Conservation (phyloP, 1,140 invertebrate genomes). For the Eupeodes corollae region DNA sequence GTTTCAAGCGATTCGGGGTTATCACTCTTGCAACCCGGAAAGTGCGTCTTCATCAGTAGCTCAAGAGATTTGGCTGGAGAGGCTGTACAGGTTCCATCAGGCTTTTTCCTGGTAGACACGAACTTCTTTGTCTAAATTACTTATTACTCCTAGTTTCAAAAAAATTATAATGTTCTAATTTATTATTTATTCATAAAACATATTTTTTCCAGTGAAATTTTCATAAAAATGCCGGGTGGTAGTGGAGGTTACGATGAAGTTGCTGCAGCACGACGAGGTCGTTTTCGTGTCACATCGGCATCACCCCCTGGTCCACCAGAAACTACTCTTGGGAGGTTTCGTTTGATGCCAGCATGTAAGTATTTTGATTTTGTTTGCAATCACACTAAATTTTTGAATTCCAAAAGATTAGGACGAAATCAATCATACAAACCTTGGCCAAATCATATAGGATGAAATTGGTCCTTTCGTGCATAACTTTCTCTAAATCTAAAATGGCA, state of each 20-base stretch:
- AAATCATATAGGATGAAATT: too few species aligned
- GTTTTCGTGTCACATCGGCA: constrained; percentile 34
- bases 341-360: constrained; percentile 36
- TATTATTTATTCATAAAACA: neutral
- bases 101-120: too few species aligned
- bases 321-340: constrained; percentile 33
- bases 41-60: too few species aligned
- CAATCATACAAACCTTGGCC: neutral
- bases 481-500: too few species aligned
- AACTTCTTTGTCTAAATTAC: too few species aligned
- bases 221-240: constrained; percentile 8
- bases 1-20: too few species aligned
- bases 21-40: too few species aligned
- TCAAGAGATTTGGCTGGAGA: too few species aligned
- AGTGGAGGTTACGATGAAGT: constrained; percentile 30
- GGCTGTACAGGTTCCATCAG: too few species aligned
- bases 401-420: neutral
- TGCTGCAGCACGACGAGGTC: constrained; percentile 29
- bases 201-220: neutral
- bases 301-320: constrained; percentile 29
- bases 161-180: neutral
- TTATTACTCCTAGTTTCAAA: too few species aligned
- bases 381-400: too few species aligned
- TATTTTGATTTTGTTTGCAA: neutral
- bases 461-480: too few species aligned